Conservation (phyloP, 2,888 invertebrate genomes). For the Myopa testacea region DNA sequence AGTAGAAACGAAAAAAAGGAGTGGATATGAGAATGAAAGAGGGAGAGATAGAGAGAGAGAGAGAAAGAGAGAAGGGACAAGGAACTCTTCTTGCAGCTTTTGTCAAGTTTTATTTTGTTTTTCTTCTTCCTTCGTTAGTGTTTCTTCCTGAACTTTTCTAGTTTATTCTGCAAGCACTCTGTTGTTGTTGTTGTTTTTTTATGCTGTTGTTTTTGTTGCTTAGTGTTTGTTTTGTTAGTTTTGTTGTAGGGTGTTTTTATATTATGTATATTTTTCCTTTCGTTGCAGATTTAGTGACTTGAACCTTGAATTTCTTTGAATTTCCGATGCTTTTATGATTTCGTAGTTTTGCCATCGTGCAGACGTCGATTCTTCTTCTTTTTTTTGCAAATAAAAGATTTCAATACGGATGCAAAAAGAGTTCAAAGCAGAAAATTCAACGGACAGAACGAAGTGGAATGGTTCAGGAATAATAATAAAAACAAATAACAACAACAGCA, state of each 20-base stretch:
- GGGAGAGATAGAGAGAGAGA: too few species aligned
- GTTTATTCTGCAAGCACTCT: background rate
- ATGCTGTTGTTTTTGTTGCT: conserved; percentile 51
- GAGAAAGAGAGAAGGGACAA: too few species aligned
- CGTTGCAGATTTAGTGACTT: conserved; percentile 59
- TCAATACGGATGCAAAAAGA: too few species aligned
- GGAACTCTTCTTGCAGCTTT: too few species aligned
- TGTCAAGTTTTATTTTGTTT: too few species aligned
- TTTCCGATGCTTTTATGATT: background rate
- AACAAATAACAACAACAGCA: background rate
- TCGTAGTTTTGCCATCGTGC: background rate
- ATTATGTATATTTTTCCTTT: background rate
- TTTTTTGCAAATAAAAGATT: too few species aligned
- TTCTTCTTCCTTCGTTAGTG: too few species aligned
- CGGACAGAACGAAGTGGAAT: too few species aligned
- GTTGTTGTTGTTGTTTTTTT: conserved; percentile 16
- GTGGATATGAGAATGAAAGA: too few species aligned
- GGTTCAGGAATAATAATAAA: conserved; percentile 1
- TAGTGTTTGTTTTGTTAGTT: conserved; percentile 28
- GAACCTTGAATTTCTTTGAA: conserved; percentile 57
- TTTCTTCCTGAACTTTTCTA: too few species aligned
- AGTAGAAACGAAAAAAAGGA: too few species aligned
- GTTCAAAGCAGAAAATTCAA: too few species aligned
- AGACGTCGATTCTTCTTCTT: background rate
- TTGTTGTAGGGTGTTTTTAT: background rate